Base-by-base conservation (phyloP, 1,140 invertebrate species). In the Amyelois transitella region DNA sequence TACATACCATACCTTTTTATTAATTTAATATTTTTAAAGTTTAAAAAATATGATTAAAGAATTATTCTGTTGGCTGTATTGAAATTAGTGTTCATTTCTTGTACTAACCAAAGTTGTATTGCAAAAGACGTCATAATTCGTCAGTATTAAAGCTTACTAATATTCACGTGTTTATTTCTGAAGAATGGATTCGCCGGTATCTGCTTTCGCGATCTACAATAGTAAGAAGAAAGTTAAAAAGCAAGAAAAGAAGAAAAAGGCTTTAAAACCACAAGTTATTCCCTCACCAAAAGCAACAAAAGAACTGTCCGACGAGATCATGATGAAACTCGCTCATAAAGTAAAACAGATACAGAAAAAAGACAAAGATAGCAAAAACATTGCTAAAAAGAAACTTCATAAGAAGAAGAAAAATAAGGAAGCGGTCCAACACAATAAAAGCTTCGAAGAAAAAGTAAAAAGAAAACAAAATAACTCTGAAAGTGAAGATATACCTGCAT, bases 201-300 rank as follows among this genome's bases (percentile, higher is more conserved):
- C 84, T 5, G 84, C 84, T 24, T 87, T 84, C 62, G 72, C 81
- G 21, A 61, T 84, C 18, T 87, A 87, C 56, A 84, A 68, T 32
- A 53, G 54, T 14, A 77, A 75, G 51, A 81, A 75, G 57, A 69
- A 69, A 49, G 18, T 68, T 22, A 62, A 68, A 25, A 49, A 66
- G 45, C 57, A 53, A 54, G 69, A 67, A 5, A 76, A 77, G 55
- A 66, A 71, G 43, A 78, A 79, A 21, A 81, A 71, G 51, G 66
- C 60, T 57, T n/a, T n/a, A n/a, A n/a, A n/a, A n/a, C 69, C 65
- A 44, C 69, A 66, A 50, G 52, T 28, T 7, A 48, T 56, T 17
- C 44, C 51, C 10, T 58, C 67, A 0, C 52, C 64, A 2, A 66
- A 72, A 58, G 7, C 19, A 6, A 1, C 18, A 17, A 19, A 45